A percentile compares a stretch with the other conserved stretches of the same genome.
These are phyloP conservation scores for Rhea americana DNA, from an alignment of 2,113 vertebrate species.

Conservation along the genomic window DNA sequence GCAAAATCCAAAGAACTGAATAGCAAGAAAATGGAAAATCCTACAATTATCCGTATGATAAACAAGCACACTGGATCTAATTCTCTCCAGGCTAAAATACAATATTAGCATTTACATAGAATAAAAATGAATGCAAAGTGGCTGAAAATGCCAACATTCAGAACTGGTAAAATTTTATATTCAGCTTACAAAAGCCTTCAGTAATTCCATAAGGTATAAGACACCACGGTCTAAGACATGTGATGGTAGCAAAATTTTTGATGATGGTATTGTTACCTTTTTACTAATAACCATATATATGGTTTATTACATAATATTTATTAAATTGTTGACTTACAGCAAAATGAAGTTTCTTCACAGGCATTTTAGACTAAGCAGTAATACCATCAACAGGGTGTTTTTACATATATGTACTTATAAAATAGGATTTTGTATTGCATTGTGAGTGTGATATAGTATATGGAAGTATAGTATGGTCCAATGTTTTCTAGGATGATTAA, in stretches of 20 bases:
- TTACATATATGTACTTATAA: background rate
- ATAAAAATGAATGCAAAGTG: background rate
- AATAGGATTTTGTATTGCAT: background rate
- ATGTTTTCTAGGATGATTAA: background rate
- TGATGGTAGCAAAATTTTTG: background rate
- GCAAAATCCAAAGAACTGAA: background rate
- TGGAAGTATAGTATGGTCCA: background rate
- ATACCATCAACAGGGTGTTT: background rate
- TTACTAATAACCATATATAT: background rate
- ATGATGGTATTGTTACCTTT: background rate
- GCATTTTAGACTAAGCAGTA: background rate
- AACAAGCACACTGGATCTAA: background rate
- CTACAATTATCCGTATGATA: background rate
- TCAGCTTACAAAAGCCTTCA: background rate
- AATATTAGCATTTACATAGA: background rate
- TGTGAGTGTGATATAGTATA: background rate
- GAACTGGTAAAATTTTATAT: background rate
- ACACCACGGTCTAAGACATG: rapidly evolving
- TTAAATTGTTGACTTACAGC: background rate
- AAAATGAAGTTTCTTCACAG: background rate
- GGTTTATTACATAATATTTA: background rate
- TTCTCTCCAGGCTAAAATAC: background rate
- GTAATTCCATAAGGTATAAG: background rate
- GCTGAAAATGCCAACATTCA: background rate
- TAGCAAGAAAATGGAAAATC: background rate